A percentile compares a stretch with the other conserved stretches of the same genome.
These are phyloP conservation scores for Oceanodroma leucorhoa DNA, from an alignment of 2,797 vertebrate genomes.

Conservation along the genomic window DNA sequence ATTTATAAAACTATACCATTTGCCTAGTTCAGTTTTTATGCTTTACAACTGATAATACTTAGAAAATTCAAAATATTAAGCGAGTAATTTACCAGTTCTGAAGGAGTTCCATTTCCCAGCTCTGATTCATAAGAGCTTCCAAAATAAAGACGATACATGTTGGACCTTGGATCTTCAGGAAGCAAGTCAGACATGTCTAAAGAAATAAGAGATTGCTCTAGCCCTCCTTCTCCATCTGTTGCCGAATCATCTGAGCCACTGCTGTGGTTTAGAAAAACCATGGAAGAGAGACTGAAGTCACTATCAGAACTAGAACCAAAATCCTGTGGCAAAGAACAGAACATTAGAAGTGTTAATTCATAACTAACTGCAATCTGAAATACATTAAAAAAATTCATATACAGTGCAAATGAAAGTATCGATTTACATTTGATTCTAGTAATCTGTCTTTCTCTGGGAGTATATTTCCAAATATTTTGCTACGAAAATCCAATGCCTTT, in stretches of 20 bases:
- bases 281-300: constrained; percentile 93
- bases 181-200: constrained; percentile 82
- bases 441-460: background rate
- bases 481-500: background rate
- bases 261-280: constrained; percentile 94
- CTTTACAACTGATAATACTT: background rate
- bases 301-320: constrained; percentile 87
- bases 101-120: constrained; percentile 83
- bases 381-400: background rate
- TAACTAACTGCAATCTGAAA: background rate
- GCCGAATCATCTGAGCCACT: constrained; percentile 91
- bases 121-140: constrained; percentile 95
- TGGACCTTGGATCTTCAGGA: constrained; percentile 79
- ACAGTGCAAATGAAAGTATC: background rate
- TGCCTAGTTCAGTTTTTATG: background rate
- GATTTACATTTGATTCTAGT: background rate
- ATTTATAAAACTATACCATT: background rate
- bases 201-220: constrained; percentile 84
- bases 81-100: constrained; percentile 79
- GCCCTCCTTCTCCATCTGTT: constrained; percentile 80
- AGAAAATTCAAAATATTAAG: background rate
- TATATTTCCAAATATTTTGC: background rate
- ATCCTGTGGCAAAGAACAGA: constrained; percentile 78
- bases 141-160: constrained; percentile 94
- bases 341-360: background rate